Percentiles rank a stretch among this genome's conserved stretches.
Conservation (phyloP, 1,140 invertebrate genomes). For the Frieseomelitta varia region DNA sequence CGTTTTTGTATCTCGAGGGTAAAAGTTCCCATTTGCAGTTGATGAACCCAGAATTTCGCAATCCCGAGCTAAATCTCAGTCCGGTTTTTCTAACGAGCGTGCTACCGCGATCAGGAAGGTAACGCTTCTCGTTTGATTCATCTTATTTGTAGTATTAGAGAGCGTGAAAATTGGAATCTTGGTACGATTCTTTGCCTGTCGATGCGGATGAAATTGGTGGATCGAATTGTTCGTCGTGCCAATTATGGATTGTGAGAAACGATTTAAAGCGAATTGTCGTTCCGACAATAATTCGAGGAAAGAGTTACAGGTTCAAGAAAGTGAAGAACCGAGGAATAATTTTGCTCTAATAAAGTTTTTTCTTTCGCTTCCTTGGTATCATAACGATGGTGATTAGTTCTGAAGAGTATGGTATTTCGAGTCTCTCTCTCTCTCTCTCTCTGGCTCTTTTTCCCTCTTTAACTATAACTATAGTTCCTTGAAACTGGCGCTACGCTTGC, state of each 20-base stretch:
- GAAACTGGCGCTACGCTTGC: not conserved
- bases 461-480: not conserved
- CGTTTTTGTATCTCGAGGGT: too few relatives aligned
- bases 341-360: not conserved
- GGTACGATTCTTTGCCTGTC: not conserved
- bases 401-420: not conserved
- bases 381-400: not conserved
- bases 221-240: not conserved
- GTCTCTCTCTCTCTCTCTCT: not conserved
- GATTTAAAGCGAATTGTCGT: not conserved
- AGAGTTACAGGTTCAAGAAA: not conserved
- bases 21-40: not conserved
- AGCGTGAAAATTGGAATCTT: not conserved
- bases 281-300: too few relatives aligned
- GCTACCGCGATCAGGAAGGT: not conserved
- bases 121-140: not conserved
- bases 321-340: not conserved
- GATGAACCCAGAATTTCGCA: not conserved
- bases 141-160: not conserved
- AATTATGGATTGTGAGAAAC: not conserved
- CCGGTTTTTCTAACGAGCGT: not conserved
- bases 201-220: not conserved
- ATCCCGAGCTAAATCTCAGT: not conserved
- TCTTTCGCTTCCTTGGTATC: not conserved
- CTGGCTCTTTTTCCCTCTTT: not conserved